Evolutionary conservation across 2,113 vertebrate genomes (phyloP), one percentile per base, ranked within the genome.

Genomic region (Garra rufa): DNA sequence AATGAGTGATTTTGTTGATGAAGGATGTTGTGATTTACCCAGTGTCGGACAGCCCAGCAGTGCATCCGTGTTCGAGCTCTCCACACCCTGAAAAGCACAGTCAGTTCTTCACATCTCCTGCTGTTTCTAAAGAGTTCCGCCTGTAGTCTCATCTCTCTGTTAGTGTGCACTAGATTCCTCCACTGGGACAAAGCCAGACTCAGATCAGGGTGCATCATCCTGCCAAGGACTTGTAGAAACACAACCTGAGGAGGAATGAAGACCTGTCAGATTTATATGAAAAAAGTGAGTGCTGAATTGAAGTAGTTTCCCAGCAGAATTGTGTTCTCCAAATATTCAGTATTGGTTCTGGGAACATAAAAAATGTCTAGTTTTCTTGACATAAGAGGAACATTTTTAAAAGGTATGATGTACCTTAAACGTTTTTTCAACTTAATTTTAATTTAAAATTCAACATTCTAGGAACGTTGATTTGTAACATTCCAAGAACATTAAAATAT

Each of bases 111-210:
- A 46, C 30, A n/a, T 28, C 34, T 75, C 67, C 30, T 50, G 17
- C 13, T 63, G 30, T 74, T 59, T 65, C 26, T 75, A 59, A 48
- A 26, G 19, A 78, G 41, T 69, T 74, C 34, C 6, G 57, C 43
- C 28, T 28, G 85, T 6, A 26, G 30, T 15, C 57, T 74, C 65
- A 52, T 71, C 6, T 74, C 81, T 71, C 85, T 83, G 67, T 82
- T 61, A 15, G 48, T 28, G 24, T 15, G 19, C 50, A 77, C 41
- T 57, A 83, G 4, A 24, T 17, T 19, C 57, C 69, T 81, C 85
- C 82, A 81, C 82, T 87, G 76, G 26, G 41, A 55, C 38, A 84
- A 69, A 61, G 85, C 70, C 11, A 43, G 28, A 21, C 65, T 38
- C 21, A 84, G 43, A 21, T 71, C 52, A 19, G 65, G 52, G 10